Evolutionary conservation across 1,140 invertebrate species (phyloP).

Genomic region (Hesperophylax magnus): DNA sequence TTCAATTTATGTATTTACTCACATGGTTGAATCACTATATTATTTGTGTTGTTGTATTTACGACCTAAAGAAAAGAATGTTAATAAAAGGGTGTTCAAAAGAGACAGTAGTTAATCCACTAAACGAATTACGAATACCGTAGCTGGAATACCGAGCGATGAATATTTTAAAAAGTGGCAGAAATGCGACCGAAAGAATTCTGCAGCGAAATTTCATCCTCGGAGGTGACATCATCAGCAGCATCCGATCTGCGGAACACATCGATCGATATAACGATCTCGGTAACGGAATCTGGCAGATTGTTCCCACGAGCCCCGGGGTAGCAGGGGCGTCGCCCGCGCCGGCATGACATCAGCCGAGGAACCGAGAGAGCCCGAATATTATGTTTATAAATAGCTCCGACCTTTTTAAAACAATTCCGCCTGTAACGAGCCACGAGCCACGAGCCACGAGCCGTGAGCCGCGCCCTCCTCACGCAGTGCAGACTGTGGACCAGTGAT

Average conservation of each 20-base stretch:
- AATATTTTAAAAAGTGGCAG: too few species aligned
- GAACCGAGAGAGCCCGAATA: too few species aligned
- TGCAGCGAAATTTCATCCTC: neutral
- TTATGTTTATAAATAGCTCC: slow-evolving; percentile 13
- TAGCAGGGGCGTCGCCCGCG: slow-evolving; percentile 28
- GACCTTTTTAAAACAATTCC: slow-evolving; percentile 40
- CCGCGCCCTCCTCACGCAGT: slow-evolving; percentile 34
- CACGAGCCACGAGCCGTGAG: neutral
- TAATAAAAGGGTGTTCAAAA: too few species aligned
- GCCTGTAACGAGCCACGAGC: neutral
- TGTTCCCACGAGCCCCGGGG: slow-evolving; percentile 36
- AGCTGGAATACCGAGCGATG: too few species aligned
- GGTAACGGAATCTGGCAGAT: slow-evolving; percentile 32
- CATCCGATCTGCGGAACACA: slow-evolving; percentile 18
- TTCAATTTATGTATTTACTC: too few species aligned
- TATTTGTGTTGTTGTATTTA: too few species aligned
- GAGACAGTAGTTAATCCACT: too few species aligned
- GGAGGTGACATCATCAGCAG: slow-evolving; percentile 20
- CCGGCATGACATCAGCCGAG: slow-evolving; percentile 18
- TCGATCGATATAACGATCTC: slow-evolving; percentile 36
- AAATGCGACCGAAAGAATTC: too few species aligned
- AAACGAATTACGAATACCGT: too few species aligned
- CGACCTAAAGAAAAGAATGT: too few species aligned
- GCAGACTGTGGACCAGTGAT: neutral
- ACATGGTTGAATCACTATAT: too few species aligned